Percentiles rank a stretch among this genome's conserved stretches.
Conservation (phyloP, 2,797 vertebrate genomes). For the Bovichtus diacanthus region DNA sequence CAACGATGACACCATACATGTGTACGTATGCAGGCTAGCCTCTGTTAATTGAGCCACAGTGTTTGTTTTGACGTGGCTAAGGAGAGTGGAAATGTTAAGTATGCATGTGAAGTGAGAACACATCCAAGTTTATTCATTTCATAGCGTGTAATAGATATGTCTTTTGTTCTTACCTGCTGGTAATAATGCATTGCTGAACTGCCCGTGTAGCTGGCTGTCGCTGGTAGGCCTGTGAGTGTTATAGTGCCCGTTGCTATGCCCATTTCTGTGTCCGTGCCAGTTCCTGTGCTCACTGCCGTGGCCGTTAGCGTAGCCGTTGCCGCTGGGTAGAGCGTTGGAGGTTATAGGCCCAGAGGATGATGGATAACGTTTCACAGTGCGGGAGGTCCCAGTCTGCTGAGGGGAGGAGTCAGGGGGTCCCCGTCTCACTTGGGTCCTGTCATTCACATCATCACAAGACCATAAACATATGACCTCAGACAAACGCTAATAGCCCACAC, state of each 20-base stretch:
- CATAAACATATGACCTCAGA: slow-evolving; percentile 74
- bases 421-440: slow-evolving; percentile 88
- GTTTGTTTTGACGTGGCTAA: slow-evolving; percentile 59
- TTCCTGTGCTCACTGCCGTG: slow-evolving; percentile 42
- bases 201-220: slow-evolving; percentile 64
- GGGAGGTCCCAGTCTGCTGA: slow-evolving; percentile 86
- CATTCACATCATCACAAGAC: slow-evolving; percentile 67
- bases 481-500: slow-evolving; percentile 41
- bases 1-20: slow-evolving; percentile 58
- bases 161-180: slow-evolving; percentile 83
- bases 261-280: slow-evolving; percentile 66
- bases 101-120: slow-evolving; percentile 30
- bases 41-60: slow-evolving; percentile 23
- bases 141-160: not conserved
- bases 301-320: slow-evolving; percentile 59
- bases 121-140: not conserved
- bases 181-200: slow-evolving; percentile 78
- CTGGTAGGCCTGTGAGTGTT: slow-evolving; percentile 61
- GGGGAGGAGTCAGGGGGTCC: slow-evolving; percentile 84
- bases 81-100: slow-evolving; percentile 33
- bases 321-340: slow-evolving; percentile 90
- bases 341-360: slow-evolving; percentile 87
- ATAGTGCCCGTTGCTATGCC: slow-evolving; percentile 45
- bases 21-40: slow-evolving; percentile 36
- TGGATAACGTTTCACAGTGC: slow-evolving; percentile 91